Conservation (phyloP, 2,888 invertebrate species). For the Apodemia duryi region DNA sequence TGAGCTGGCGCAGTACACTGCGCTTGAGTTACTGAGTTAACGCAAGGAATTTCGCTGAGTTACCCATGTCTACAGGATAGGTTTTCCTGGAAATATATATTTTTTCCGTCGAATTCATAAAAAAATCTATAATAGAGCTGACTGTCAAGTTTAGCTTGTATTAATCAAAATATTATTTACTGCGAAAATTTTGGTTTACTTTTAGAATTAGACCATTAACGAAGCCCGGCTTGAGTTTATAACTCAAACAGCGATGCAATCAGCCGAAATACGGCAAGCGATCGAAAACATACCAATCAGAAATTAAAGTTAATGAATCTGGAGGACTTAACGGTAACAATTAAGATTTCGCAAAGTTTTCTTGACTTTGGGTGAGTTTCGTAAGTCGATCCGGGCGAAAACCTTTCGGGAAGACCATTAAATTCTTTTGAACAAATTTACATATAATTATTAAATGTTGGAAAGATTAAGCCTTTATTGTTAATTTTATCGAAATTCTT, state of each 20-base stretch:
- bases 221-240: constrained; percentile 11
- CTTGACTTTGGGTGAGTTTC: constrained; percentile 39
- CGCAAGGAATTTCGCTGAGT: no score
- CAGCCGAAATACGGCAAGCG: constrained; percentile 23
- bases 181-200: background rate
- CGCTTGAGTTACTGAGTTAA: no score
- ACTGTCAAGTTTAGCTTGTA: no score
- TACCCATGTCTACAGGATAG: no score
- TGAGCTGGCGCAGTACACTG: no score
- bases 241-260: constrained; percentile 24
- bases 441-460: constrained; percentile 36
- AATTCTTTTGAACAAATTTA: constrained; percentile 53
- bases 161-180: no score
- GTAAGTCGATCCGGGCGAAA: constrained; percentile 30
- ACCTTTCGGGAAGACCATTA: constrained; percentile 40
- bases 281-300: constrained; percentile 27
- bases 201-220: constrained; percentile 6
- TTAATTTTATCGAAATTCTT: constrained; percentile 6
- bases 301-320: constrained; percentile 33
- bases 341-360: constrained; percentile 45
- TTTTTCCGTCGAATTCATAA: no score
- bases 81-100: no score
- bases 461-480: constrained; percentile 15
- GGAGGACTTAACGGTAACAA: constrained; percentile 42
- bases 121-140: no score